A percentile compares a stretch with the other conserved stretches of the same genome.
Conservation (phyloP, 2,888 invertebrate species). For the Stenodera caucasica region DNA sequence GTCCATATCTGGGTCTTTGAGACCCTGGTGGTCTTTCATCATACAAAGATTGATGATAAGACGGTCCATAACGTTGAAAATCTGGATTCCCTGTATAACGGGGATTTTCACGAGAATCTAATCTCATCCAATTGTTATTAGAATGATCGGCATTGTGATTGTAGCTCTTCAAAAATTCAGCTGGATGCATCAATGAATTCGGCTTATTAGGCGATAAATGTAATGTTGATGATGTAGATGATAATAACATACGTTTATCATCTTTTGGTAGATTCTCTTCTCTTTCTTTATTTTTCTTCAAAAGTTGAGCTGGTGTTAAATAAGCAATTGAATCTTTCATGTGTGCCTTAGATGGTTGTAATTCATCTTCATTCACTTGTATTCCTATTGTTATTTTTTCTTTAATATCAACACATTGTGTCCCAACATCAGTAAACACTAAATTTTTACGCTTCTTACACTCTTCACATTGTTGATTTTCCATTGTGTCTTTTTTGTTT, state of each 20-base stretch:
- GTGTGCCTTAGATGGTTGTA: slow-evolving; percentile 40
- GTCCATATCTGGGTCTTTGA: neutral
- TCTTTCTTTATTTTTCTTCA: slow-evolving; percentile 37
- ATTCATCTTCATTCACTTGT: slow-evolving; percentile 50
- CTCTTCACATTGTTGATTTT: slow-evolving; percentile 41
- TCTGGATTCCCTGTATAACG: neutral
- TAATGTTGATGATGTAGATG: neutral
- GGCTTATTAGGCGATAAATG: neutral
- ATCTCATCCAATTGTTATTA: neutral
- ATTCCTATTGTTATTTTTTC: slow-evolving; percentile 44
- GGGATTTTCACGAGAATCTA: neutral
- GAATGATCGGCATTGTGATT: neutral
- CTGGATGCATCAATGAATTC: neutral
- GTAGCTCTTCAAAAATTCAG: neutral
- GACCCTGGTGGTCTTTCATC: neutral
- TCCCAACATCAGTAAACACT: slow-evolving; percentile 33
- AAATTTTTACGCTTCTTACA: slow-evolving; percentile 46
- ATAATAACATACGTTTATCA: neutral
- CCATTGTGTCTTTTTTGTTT: slow-evolving; percentile 30
- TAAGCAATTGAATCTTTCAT: slow-evolving; percentile 49
- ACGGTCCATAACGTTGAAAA: neutral
- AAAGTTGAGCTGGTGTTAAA: slow-evolving; percentile 52
- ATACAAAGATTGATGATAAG: neutral
- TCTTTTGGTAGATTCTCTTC: slow-evolving; percentile 2
- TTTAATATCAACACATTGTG: slow-evolving; percentile 36